These are phyloP conservation scores for Astyanax mexicanus DNA, from an alignment of 2,797 vertebrate species.

Conservation along the genomic window DNA sequence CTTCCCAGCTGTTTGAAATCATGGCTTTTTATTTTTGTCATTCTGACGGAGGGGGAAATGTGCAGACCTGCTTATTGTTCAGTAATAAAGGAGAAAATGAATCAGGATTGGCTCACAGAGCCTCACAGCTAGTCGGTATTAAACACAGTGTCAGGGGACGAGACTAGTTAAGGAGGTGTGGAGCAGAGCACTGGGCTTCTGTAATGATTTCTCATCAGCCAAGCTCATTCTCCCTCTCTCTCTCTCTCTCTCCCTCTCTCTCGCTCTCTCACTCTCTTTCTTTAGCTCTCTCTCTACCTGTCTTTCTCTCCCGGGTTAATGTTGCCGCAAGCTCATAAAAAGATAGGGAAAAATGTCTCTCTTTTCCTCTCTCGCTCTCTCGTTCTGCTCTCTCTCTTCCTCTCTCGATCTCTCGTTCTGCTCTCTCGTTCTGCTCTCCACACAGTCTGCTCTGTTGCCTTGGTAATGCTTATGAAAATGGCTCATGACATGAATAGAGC, in stretches of 20 bases:
- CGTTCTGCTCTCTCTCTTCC: not conserved
- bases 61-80: not conserved
- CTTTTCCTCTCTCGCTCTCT: not conserved
- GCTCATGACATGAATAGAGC: conserved; percentile 34
- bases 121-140: not conserved
- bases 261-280: not conserved
- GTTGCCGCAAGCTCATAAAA: no score
- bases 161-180: conserved; percentile 26
- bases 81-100: not conserved
- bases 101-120: conserved; percentile 6
- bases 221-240: not conserved
- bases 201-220: conserved; percentile 37
- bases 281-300: not conserved
- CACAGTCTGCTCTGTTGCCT: conserved; percentile 48
- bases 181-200: conserved; percentile 39
- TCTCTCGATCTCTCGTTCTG: conserved; percentile 1
- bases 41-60: not conserved
- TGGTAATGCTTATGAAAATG: conserved; percentile 56
- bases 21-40: not conserved
- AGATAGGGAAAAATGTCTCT: no score
- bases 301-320: no score
- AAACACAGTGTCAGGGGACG: not conserved
- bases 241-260: not conserved
- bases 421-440: no score
- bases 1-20: not conserved